A percentile compares a stretch with the other conserved stretches of the same genome.
phyloP scores from a whole-genome alignment of 2,888 invertebrate genomes.

The Caenorhabditis sp. region DNA sequence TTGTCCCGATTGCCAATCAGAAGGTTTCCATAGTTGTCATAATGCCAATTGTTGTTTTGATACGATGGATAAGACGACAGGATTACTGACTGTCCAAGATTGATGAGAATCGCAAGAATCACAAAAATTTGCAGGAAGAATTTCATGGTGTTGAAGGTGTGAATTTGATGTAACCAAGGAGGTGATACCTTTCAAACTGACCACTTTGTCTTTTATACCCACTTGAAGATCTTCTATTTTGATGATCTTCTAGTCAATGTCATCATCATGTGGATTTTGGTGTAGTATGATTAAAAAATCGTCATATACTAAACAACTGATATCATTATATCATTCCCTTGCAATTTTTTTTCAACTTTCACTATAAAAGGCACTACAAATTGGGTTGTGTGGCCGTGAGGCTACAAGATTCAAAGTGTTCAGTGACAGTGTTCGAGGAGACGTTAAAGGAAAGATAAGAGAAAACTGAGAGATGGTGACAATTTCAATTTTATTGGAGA shows the following conservation, averaged over 20 bases:
- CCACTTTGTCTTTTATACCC: slow-evolving; percentile 31
- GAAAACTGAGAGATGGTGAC: background rate
- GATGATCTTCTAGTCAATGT: slow-evolving; percentile 35
- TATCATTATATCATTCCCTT: slow-evolving; percentile 29
- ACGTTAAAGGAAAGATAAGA: background rate
- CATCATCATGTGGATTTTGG: slow-evolving; percentile 8
- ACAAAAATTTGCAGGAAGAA: slow-evolving; percentile 6
- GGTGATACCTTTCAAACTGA: background rate
- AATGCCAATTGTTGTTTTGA: slow-evolving; percentile 39
- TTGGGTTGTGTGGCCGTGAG: slow-evolving; percentile 13
- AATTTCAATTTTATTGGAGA: too few relatives aligned
- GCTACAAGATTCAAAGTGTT: background rate
- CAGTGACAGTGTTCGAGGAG: background rate
- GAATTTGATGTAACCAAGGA: too few relatives aligned
- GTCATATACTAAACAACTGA: slow-evolving; percentile 20
- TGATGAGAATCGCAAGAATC: background rate
- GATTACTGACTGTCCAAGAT: slow-evolving; percentile 9
- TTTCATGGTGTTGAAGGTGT: slow-evolving; percentile 14
- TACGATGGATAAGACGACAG: slow-evolving; percentile 9
- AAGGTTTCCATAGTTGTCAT: slow-evolving; percentile 51
- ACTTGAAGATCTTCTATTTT: slow-evolving; percentile 17
- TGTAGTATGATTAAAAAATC: background rate
- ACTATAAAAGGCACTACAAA: slow-evolving; percentile 1
- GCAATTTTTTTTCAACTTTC: background rate
- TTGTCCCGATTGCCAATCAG: slow-evolving; percentile 49